Evolutionary conservation across 2,888 invertebrate genomes (phyloP).

Genomic region (Plusia festucae): DNA sequence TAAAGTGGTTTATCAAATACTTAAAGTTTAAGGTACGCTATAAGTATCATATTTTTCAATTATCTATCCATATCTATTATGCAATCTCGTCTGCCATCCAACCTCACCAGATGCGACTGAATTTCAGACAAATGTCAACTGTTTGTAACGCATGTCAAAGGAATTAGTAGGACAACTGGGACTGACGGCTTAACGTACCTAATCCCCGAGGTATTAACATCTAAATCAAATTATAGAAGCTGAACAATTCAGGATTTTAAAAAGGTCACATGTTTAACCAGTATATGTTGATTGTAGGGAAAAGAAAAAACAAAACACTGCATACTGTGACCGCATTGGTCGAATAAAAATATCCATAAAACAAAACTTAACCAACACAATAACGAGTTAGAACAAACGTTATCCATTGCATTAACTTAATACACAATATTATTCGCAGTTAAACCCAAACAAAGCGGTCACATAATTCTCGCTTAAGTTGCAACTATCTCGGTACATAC

Average conservation of each 20-base stretch:
- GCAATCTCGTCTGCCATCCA: neutral
- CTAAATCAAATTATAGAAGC: constrained; percentile 1
- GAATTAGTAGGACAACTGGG: constrained; percentile 24
- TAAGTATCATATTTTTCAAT: too few relatives aligned
- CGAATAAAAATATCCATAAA: constrained; percentile 21
- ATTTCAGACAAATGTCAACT: constrained; percentile 9
- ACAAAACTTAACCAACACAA: constrained; percentile 9
- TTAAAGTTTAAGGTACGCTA: too few relatives aligned
- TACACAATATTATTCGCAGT: constrained; percentile 50
- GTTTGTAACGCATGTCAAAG: constrained; percentile 18
- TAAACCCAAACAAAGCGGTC: constrained; percentile 55
- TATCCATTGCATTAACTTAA: constrained; percentile 41
- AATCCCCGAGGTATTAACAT: constrained; percentile 2
- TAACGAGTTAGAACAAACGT: constrained; percentile 27
- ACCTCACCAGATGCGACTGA: constrained; percentile 26
- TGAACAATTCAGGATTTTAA: neutral
- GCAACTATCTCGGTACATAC: constrained; percentile 47
- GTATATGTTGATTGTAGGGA: neutral
- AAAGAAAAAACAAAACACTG: neutral
- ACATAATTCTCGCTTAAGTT: constrained; percentile 50
- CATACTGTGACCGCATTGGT: constrained; percentile 5
- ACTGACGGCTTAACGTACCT: constrained; percentile 14
- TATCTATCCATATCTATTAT: neutral
- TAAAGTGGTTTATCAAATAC: too few relatives aligned
- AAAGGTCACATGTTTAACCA: neutral